Base-by-base conservation (phyloP, 2,113 vertebrate species). In the Arvicanthis niloticus region DNA sequence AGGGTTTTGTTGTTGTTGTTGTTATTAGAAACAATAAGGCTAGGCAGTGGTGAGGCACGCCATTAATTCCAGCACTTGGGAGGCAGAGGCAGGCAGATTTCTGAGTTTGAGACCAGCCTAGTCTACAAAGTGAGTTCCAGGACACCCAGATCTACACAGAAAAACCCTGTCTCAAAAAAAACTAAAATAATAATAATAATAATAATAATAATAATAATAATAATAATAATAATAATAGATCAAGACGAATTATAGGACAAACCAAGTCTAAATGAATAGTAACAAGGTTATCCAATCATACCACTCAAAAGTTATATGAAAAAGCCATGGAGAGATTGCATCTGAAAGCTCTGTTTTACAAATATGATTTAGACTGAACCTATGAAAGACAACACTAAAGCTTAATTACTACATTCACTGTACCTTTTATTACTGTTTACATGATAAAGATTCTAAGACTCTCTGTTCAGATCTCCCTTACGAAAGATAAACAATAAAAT, bases 201-300 rank as follows among this genome's bases (percentile, higher is more conserved):
- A 45, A 45, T 45, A 45, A 45, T 45, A 45, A 45, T 45, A 45
- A 45, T 45, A 45, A 45, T 45, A 45, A 45, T 45, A 45, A 45
- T 45, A 45, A 45, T 45, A 87, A 10, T 31, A 45, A 12, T 80
- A 24, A 72, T 58, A 93, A 11, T 60, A 85, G 10, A 58, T 65
- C 13, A 3, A 21, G 21, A 15, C 16, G 73, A 24, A 37, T 31
- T 11, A 58, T 26, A 29, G 24, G 34, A 42, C 8, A 81, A 51
- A 89, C 76, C 16, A 86, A 53, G 7, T 96, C n/a, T 93, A 85
- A 85, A 9, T 42, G 73, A 92, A 72, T n/a, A 24, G n/a, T 72
- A 58, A 5, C 8, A 53, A 73, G 34, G 6, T 60, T 56, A 86
- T 53, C 10, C 15, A 68, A 70, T 82, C 24, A 5, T 12, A 16